Evolutionary conservation across 1,140 invertebrate genomes (phyloP).

Genomic region (Calosoma granatense): DNA sequence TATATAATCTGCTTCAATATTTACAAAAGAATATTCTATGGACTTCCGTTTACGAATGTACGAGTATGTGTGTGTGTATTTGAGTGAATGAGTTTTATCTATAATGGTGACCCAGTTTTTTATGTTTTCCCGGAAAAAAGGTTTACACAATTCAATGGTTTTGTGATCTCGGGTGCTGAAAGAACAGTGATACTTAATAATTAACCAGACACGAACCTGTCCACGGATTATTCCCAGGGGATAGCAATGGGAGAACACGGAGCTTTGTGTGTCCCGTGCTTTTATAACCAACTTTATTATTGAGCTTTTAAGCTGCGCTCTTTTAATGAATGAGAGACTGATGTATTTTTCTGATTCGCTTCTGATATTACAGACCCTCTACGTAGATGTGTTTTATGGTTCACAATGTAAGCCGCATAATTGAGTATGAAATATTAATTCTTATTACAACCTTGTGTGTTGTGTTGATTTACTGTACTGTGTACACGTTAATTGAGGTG

Average conservation of each 20-base stretch:
- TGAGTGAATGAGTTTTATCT: no score
- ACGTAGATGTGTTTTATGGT: no score
- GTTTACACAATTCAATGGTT: not conserved
- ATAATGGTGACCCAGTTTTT: no score
- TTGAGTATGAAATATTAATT: not conserved
- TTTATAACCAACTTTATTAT: not conserved
- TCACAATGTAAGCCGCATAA: not conserved
- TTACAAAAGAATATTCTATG: no score
- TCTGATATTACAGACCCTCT: not conserved
- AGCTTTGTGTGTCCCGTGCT: not conserved
- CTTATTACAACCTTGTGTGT: no score
- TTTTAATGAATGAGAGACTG: not conserved
- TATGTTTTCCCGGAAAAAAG: no score
- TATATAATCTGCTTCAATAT: no score
- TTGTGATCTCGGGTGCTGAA: not conserved
- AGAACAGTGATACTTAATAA: not conserved
- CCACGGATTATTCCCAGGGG: not conserved
- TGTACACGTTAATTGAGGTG: no score
- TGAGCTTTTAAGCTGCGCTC: not conserved
- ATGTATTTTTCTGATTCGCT: not conserved
- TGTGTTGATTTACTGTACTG: no score
- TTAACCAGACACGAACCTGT: not conserved
- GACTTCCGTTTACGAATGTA: no score
- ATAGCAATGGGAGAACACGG: not conserved
- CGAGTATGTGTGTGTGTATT: no score